A percentile compares a stretch with the other conserved stretches of the same genome.
Conservation (phyloP, 2,113 vertebrate genomes). For the Lamprologus ornatipinnis region DNA sequence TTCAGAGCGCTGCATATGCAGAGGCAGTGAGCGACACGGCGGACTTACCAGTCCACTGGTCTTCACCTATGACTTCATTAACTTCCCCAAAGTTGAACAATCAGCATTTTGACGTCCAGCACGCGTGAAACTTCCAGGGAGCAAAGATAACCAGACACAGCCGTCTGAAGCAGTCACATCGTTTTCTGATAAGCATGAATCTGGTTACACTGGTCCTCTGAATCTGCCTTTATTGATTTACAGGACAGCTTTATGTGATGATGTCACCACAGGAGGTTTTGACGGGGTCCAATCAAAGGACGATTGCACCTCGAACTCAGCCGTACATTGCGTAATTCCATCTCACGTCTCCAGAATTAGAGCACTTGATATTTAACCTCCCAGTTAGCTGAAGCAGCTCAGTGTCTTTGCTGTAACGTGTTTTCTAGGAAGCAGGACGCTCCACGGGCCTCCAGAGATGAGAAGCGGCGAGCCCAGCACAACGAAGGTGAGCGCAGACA, state of each 20-base stretch:
- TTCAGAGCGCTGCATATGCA: not conserved
- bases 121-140: not conserved
- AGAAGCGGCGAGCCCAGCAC: conserved; percentile 89
- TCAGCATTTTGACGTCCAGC: not conserved
- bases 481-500: conserved; percentile 78
- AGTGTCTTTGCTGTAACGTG: not conserved
- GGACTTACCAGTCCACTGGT: not conserved
- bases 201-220: not conserved
- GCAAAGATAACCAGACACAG: not conserved
- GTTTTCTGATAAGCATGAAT: not conserved
- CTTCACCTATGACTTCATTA: accelerated
- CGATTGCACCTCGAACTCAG: conserved; percentile 86
- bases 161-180: not conserved
- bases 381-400: not conserved
- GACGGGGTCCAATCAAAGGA: conserved; percentile 81
- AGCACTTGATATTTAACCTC: not conserved
- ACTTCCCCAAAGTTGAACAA: not conserved
- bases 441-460: conserved; percentile 84
- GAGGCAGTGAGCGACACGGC: not conserved
- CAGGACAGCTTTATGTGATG: conserved; percentile 95
- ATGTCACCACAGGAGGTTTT: conserved; percentile 94
- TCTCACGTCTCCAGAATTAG: not conserved
- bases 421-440: conserved; percentile 81
- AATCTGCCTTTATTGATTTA: not conserved
- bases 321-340: conserved; percentile 82